Conservation (phyloP, 2,888 invertebrate species). For the Tetragnatha montana region DNA sequence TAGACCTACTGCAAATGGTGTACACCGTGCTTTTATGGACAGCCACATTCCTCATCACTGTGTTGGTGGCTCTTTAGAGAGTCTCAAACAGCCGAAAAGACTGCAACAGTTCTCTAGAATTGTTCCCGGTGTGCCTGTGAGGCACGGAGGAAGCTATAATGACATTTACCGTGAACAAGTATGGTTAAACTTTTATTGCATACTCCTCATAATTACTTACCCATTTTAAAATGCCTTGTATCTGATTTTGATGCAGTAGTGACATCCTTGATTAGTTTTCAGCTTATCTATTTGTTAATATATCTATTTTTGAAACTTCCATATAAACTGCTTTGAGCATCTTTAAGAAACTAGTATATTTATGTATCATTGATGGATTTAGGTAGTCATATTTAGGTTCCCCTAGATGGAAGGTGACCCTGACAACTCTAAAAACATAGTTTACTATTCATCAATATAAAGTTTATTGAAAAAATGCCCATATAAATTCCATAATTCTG, state of each 20-base stretch:
- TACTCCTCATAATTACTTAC: background rate
- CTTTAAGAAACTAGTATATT: too few species aligned
- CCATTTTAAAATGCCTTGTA: too few species aligned
- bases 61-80: conserved; percentile 60
- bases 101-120: conserved; percentile 43
- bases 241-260: too few species aligned
- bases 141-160: conserved; percentile 61
- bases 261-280: background rate
- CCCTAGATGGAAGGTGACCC: too few species aligned
- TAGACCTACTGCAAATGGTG: background rate
- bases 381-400: too few species aligned
- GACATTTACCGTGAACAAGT: conserved; percentile 63
- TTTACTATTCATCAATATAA: too few species aligned
- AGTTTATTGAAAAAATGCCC: too few species aligned
- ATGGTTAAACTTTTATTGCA: background rate
- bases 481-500: too few species aligned
- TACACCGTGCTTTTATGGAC: conserved; percentile 15
- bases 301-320: background rate
- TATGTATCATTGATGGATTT: too few species aligned
- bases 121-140: conserved; percentile 57
- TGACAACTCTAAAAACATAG: too few species aligned
- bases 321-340: background rate
- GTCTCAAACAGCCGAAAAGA: conserved; percentile 55
- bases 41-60: conserved; percentile 40
- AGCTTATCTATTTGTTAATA: background rate